phyloP scores from a whole-genome alignment of 2,797 vertebrate genomes.

The Falco columbarius region DNA sequence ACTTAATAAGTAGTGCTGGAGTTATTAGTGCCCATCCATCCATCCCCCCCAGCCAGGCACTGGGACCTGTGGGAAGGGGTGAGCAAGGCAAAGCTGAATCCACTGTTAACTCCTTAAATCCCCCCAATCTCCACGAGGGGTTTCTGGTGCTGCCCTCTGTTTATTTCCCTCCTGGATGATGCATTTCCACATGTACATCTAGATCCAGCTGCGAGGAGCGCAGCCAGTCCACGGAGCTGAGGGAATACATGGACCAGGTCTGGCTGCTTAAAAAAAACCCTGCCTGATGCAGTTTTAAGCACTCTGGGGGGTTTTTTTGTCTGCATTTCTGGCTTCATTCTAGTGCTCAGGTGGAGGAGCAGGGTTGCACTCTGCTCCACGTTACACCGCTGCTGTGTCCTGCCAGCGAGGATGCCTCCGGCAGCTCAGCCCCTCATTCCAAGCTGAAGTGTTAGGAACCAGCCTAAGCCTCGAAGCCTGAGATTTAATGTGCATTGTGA shows the following conservation, averaged over 20 bases:
- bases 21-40: neutral
- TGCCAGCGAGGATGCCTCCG: rapidly evolving
- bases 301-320: rapidly evolving
- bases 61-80: neutral
- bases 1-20: neutral
- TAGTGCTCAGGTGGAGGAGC: rapidly evolving
- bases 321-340: neutral
- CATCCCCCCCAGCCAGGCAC: too few species aligned
- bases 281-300: rapidly evolving
- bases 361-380: rapidly evolving
- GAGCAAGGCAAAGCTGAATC: rapidly evolving
- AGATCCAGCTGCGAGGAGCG: neutral
- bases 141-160: neutral
- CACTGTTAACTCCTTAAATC: rapidly evolving
- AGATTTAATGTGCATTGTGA: neutral
- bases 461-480: neutral
- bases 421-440: neutral
- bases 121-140: rapidly evolving
- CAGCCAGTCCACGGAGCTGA: rapidly evolving
- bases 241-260: rapidly evolving
- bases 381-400: rapidly evolving
- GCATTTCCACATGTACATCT: rapidly evolving
- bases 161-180: neutral
- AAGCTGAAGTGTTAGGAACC: neutral
- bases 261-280: neutral